Evolutionary conservation across 1,140 invertebrate genomes (phyloP).

Genomic region (Aricia agestis): DNA sequence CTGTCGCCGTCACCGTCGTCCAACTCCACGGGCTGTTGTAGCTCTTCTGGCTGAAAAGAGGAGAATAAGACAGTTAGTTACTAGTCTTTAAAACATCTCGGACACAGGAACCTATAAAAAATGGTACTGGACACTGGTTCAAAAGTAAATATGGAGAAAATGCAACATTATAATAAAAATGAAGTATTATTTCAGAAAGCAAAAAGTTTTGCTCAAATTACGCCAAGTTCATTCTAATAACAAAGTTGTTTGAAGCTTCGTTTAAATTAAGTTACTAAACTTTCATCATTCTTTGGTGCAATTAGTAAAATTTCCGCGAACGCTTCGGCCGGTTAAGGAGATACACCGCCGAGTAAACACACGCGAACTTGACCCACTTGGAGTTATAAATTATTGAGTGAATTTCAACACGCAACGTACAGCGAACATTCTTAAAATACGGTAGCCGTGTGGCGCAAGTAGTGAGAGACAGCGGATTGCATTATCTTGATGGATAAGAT

Average conservation of each 20-base stretch:
- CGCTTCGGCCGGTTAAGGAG: slow-evolving; percentile 8
- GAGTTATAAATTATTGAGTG: slow-evolving; percentile 47
- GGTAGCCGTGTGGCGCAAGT: slow-evolving; percentile 30
- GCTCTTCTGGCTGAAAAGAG: slow-evolving; percentile 67
- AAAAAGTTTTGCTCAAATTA: background rate
- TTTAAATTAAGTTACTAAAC: background rate
- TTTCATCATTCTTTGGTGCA: background rate
- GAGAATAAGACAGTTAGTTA: slow-evolving; percentile 30
- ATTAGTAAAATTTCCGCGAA: slow-evolving; percentile 11
- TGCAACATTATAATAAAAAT: background rate
- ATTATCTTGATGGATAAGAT: too few species aligned
- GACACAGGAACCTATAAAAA: background rate
- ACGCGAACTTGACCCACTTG: slow-evolving; percentile 50
- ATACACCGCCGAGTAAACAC: slow-evolving; percentile 29
- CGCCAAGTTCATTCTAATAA: background rate
- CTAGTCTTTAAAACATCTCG: background rate
- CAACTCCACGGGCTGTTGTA: slow-evolving; percentile 73
- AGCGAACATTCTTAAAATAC: slow-evolving; percentile 41
- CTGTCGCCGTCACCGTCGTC: slow-evolving; percentile 72
- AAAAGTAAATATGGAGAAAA: background rate
- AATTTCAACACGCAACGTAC: slow-evolving; percentile 37
- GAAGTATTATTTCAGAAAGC: background rate
- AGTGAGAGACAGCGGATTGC: slow-evolving; percentile 9
- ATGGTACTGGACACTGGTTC: background rate
- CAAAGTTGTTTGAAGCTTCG: background rate